These are phyloP conservation scores for Empidonax alnorum DNA, from an alignment of 2,113 vertebrate species.

Conservation along the genomic window DNA sequence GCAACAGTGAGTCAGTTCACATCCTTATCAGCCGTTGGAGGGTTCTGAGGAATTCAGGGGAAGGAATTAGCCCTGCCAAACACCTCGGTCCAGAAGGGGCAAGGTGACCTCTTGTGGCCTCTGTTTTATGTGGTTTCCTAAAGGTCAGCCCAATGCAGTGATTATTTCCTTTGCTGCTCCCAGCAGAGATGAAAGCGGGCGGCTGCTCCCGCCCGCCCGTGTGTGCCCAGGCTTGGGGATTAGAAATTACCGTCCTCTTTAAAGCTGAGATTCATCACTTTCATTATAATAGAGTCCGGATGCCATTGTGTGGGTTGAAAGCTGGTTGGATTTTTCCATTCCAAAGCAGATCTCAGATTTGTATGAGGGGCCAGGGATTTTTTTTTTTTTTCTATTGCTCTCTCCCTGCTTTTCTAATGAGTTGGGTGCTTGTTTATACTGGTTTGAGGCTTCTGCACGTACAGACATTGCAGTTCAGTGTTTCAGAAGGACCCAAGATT, in stretches of 20 bases:
- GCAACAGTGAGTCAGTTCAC: background rate
- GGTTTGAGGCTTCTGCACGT: background rate
- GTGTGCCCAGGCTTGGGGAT: background rate
- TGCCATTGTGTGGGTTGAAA: background rate
- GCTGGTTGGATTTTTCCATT: background rate
- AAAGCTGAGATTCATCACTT: background rate
- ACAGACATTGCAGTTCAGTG: background rate
- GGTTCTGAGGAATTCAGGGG: background rate
- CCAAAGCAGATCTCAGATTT: background rate
- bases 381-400: background rate
- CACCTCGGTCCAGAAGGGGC: background rate
- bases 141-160: background rate
- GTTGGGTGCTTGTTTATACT: background rate
- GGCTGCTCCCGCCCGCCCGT: background rate
- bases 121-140: background rate
- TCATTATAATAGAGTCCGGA: background rate
- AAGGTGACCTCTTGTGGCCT: slow-evolving; percentile 38
- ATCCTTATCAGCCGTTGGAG: background rate
- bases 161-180: background rate
- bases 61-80: background rate
- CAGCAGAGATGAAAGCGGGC: background rate
- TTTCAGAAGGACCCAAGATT: background rate
- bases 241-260: background rate
- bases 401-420: background rate
- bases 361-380: background rate